A percentile compares a stretch with the other conserved stretches of the same genome.
phyloP scores from a whole-genome alignment of 2,888 invertebrate genomes.

The Metellina segmentata region DNA sequence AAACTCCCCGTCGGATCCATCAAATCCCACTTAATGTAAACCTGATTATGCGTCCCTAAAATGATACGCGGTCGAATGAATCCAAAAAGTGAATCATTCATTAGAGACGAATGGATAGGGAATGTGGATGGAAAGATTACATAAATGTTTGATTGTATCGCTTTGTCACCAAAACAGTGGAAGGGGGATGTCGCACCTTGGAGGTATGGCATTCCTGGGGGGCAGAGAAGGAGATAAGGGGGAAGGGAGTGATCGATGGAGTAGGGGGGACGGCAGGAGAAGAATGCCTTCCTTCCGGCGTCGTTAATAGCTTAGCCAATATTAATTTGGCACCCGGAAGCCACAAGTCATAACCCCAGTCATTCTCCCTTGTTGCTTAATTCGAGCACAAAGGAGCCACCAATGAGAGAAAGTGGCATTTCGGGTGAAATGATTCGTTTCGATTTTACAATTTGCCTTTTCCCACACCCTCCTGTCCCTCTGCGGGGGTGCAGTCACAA shows the following conservation, averaged over 20 bases:
- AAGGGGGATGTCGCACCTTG: not conserved
- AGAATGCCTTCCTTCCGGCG: not conserved
- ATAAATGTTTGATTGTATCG: too few relatives aligned
- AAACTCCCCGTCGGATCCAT: too few relatives aligned
- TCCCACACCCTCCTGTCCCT: conserved; percentile 2
- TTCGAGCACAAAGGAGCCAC: conserved; percentile 20
- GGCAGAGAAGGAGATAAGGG: not conserved
- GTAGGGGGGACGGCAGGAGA: not conserved
- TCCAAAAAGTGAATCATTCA: too few relatives aligned
- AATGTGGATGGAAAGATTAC: too few relatives aligned
- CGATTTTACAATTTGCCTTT: conserved; percentile 74
- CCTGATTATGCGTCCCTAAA: too few relatives aligned
- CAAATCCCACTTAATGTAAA: too few relatives aligned
- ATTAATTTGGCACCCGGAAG: conserved; percentile 58
- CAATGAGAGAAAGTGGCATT: conserved; percentile 50
- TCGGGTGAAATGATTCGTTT: conserved; percentile 65
- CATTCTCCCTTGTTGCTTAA: conserved; percentile 62
- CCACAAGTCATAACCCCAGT: conserved; percentile 66
- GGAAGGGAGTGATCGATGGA: not conserved
- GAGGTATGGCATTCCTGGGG: not conserved
- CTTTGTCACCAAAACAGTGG: too few relatives aligned
- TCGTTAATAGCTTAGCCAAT: conserved; percentile 52
- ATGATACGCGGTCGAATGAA: too few relatives aligned
- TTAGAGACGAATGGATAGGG: too few relatives aligned
- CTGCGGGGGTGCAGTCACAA: conserved; percentile 15